Evolutionary conservation across 2,888 invertebrate genomes (phyloP).

Genomic region (Megaustenia siamemsis): DNA sequence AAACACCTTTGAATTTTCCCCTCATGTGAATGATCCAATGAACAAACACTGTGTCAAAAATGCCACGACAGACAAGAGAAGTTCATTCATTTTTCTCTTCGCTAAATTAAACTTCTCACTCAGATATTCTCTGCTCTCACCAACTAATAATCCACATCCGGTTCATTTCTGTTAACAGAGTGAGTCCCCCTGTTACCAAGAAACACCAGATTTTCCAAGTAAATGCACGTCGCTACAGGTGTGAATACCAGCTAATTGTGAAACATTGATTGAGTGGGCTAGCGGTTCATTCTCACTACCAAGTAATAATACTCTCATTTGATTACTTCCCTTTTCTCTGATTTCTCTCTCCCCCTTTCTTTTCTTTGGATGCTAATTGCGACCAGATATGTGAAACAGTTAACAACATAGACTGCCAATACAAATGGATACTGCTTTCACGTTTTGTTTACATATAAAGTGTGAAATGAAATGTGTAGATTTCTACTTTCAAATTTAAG

Average conservation of each 20-base stretch:
- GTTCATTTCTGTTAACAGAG: slow-evolving; percentile 15
- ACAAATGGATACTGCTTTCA: too few relatives aligned
- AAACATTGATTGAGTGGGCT: not conserved
- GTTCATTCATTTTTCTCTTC: not conserved
- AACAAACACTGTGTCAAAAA: not conserved
- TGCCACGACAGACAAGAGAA: not conserved
- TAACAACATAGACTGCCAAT: too few relatives aligned
- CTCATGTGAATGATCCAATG: not conserved
- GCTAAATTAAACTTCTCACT: slow-evolving; percentile 2
- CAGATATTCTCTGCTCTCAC: not conserved
- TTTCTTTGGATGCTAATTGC: not conserved
- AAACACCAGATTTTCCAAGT: not conserved
- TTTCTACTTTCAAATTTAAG: too few relatives aligned
- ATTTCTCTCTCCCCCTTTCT: not conserved
- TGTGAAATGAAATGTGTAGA: too few relatives aligned
- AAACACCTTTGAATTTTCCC: not conserved
- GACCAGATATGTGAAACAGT: not conserved
- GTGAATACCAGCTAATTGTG: slow-evolving; percentile 26
- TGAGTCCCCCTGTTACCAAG: slow-evolving; percentile 3
- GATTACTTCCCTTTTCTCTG: not conserved
- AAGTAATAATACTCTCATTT: slow-evolving; percentile 3
- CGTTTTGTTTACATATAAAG: too few relatives aligned
- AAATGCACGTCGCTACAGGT: slow-evolving; percentile 10
- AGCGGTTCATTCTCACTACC: slow-evolving; percentile 14
- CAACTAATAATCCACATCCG: slow-evolving; percentile 6